Evolutionary conservation across 2,888 invertebrate species (phyloP).

Genomic region (Agriopis leucophaearia): DNA sequence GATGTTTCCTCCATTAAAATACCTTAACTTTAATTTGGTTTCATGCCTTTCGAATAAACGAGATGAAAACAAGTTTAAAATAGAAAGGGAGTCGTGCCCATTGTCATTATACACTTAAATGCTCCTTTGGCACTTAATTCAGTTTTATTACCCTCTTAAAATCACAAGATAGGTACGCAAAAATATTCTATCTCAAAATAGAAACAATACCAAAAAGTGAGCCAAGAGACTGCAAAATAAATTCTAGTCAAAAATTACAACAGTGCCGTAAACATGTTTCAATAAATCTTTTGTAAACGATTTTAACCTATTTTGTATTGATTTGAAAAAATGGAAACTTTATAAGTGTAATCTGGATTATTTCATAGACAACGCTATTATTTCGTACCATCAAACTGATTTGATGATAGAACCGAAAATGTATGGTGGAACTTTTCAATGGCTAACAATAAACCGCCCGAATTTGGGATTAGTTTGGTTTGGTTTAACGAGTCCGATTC

Average conservation of each 20-base stretch:
- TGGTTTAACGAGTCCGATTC: too few relatives aligned
- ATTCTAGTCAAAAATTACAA: not conserved
- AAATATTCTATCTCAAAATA: slow-evolving; percentile 2
- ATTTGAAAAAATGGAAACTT: too few relatives aligned
- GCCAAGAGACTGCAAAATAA: not conserved
- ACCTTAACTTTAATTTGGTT: not conserved
- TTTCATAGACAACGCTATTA: too few relatives aligned
- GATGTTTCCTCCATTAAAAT: slow-evolving; percentile 1
- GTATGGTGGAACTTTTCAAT: too few relatives aligned
- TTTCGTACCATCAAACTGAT: too few relatives aligned
- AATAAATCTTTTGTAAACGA: too few relatives aligned
- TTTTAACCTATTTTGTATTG: too few relatives aligned
- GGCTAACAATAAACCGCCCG: too few relatives aligned
- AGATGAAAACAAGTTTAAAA: not conserved
- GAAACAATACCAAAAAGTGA: not conserved
- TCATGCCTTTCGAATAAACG: not conserved
- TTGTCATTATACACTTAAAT: not conserved
- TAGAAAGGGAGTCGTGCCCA: not conserved
- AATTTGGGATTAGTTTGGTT: too few relatives aligned
- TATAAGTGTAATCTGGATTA: too few relatives aligned
- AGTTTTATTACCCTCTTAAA: slow-evolving; percentile 13
- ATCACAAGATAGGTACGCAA: slow-evolving; percentile 3
- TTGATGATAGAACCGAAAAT: too few relatives aligned
- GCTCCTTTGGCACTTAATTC: slow-evolving; percentile 1
- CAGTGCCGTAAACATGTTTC: too few relatives aligned